phyloP scores from a whole-genome alignment of 2,113 vertebrate genomes.

The Paraplagusia blochii region DNA sequence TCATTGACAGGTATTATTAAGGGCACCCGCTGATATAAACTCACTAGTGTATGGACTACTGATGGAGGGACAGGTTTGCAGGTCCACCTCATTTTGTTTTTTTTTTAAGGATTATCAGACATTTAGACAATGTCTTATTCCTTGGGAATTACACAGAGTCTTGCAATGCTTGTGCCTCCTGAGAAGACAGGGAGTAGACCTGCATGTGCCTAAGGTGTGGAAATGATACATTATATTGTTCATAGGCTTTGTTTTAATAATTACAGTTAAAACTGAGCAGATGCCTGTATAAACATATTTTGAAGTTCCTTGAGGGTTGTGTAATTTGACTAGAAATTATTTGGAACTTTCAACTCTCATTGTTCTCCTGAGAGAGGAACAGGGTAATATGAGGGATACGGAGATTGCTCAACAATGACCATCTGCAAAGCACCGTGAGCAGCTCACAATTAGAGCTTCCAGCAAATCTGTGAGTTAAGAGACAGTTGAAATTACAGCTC shows the following conservation, averaged over 20 bases:
- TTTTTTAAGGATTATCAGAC: too few relatives aligned
- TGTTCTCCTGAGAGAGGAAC: conserved; percentile 59
- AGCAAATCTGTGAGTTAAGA: conserved; percentile 61
- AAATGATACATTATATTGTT: conserved; percentile 74
- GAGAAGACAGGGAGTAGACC: conserved; percentile 43
- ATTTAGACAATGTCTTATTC: too few relatives aligned
- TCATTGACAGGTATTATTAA: too few relatives aligned
- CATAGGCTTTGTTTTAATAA: conserved; percentile 74
- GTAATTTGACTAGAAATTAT: conserved; percentile 68
- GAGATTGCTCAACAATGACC: conserved; percentile 56
- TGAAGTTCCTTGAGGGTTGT: conserved; percentile 67
- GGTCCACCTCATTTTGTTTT: too few relatives aligned
- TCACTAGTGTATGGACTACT: too few relatives aligned
- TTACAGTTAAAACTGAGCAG: conserved; percentile 63
- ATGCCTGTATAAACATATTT: conserved; percentile 72
- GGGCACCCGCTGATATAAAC: too few relatives aligned
- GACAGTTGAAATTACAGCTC: conserved; percentile 68
- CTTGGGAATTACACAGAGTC: too few relatives aligned
- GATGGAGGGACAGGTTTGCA: too few relatives aligned
- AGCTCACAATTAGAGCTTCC: conserved; percentile 65
- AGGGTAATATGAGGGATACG: conserved; percentile 67
- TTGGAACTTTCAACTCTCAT: conserved; percentile 55
- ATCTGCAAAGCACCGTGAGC: conserved; percentile 59
- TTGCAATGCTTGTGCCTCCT: background rate
- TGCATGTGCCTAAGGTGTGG: conserved; percentile 52